These are phyloP conservation scores for Caranx ignobilis DNA, from an alignment of 2,113 vertebrate genomes.

Conservation along the genomic window DNA sequence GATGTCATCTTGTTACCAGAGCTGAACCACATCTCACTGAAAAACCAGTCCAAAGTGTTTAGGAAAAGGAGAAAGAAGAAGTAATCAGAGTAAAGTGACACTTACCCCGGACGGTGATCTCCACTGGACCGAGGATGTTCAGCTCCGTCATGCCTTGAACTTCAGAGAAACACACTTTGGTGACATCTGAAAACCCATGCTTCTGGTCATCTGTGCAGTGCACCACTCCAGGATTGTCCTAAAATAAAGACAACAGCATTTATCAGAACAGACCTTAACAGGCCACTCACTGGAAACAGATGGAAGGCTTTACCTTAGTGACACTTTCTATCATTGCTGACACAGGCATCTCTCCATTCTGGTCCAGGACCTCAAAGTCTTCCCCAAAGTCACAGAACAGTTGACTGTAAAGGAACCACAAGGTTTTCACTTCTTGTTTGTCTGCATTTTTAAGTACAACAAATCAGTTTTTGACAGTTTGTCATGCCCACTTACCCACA, in stretches of 20 bases:
- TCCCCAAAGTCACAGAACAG: slow-evolving; percentile 95
- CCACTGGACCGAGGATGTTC: slow-evolving; percentile 77
- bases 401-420: slow-evolving; percentile 82
- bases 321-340: slow-evolving; percentile 80
- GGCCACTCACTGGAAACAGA: slow-evolving; percentile 1
- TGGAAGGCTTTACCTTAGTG: slow-evolving; percentile 83
- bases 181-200: slow-evolving; percentile 65
- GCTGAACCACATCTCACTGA: no score
- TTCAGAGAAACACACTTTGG: slow-evolving; percentile 85
- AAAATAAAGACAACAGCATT: slow-evolving; percentile 17
- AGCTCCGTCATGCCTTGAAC: slow-evolving; percentile 92
- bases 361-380: slow-evolving; percentile 82
- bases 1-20: no score
- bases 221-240: slow-evolving; percentile 88
- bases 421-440: background rate
- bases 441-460: background rate
- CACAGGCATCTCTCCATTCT: slow-evolving; percentile 78
- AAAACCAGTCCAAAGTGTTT: no score
- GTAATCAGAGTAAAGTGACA: slow-evolving; percentile 3
- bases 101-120: slow-evolving; percentile 82
- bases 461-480: background rate
- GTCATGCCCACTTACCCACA: slow-evolving; percentile 85
- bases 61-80: background rate
- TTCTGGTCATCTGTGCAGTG: slow-evolving; percentile 67
- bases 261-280: background rate